A percentile compares a stretch with the other conserved stretches of the same genome.
These are phyloP conservation scores for Micronycteris hirsuta DNA, from an alignment of 2,113 vertebrate genomes.

Conservation along the genomic window DNA sequence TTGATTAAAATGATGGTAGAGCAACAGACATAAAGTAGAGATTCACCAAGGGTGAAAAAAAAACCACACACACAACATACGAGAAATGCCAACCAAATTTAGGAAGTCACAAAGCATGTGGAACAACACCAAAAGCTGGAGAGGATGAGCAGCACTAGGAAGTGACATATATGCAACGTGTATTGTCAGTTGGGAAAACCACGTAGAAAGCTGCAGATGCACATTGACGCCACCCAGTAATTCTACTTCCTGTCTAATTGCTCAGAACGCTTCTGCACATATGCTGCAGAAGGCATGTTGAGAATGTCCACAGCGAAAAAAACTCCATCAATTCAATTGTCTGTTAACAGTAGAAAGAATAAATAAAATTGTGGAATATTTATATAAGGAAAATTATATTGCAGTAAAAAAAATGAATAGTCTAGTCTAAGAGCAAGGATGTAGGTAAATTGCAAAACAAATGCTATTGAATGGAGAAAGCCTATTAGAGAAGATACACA, in stretches of 20 bases:
- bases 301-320: not conserved
- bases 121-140: not conserved
- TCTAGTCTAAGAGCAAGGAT: not conserved
- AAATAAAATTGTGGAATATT: not conserved
- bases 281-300: not conserved
- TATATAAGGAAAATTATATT: not conserved
- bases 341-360: not conserved
- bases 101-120: not conserved
- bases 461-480: not conserved
- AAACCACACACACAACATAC: fast-evolving
- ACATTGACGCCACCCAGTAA: not conserved
- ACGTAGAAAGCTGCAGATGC: not conserved
- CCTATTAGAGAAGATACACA: not conserved
- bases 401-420: not conserved
- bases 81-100: not conserved
- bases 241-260: not conserved
- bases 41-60: not conserved
- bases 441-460: not conserved
- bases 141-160: not conserved
- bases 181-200: not conserved
- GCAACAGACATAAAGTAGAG: not conserved
- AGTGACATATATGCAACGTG: not conserved
- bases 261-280: not conserved
- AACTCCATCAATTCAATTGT: not conserved
- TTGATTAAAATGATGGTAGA: not conserved